Evolutionary conservation across 2,797 vertebrate genomes (phyloP), one percentile per base, ranked within the genome.

Genomic region (Notamacropus eugenii): DNA sequence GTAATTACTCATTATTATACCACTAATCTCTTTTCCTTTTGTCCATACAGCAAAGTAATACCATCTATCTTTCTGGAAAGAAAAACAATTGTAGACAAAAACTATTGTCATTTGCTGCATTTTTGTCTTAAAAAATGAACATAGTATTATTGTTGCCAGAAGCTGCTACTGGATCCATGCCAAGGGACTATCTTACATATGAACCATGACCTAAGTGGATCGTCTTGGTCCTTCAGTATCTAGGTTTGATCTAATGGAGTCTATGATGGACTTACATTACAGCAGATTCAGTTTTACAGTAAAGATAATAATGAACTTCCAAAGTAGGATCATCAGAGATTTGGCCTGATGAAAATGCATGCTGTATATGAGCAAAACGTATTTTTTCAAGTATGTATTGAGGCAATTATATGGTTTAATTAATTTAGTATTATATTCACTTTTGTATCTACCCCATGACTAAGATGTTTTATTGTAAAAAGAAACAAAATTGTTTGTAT

Each of bases 401-500:
- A 93, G 1, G 13, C 93, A 96, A 91, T 50, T 92, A 95, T 98
- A 91, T 0, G 0, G 93, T 67, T 90, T 95, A 94, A 97, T 97
- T 90, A 40, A 95, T 95, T 96, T 97, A 94, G 91, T 95, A 93
- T 14, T 92, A 56, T 62, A 92, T 96, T 94, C 40, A 54, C 2
- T 55, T 93, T 96, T 92, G 67, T 91, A 62, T 97, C 96, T 96
- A 95, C 96, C 92, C 82, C 6, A 31, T 91, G 92, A 94, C 98
- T 98, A 98, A 98, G 98, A 98, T 96, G 96, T 97, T 97, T 96
- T 94, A 94, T 92, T 87, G 16, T 95, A 98, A 96, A 98, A 97
- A 98, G 97, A 93, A 98, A 98, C 40, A 98, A 98, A 98, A 97
- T 98, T 96, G 98, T 97, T 96, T 97, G 98, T 97, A 93, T 0